Evolutionary conservation across 2,113 vertebrate species (phyloP), one percentile per base, ranked within the genome.

Genomic region (Merops nubicus): DNA sequence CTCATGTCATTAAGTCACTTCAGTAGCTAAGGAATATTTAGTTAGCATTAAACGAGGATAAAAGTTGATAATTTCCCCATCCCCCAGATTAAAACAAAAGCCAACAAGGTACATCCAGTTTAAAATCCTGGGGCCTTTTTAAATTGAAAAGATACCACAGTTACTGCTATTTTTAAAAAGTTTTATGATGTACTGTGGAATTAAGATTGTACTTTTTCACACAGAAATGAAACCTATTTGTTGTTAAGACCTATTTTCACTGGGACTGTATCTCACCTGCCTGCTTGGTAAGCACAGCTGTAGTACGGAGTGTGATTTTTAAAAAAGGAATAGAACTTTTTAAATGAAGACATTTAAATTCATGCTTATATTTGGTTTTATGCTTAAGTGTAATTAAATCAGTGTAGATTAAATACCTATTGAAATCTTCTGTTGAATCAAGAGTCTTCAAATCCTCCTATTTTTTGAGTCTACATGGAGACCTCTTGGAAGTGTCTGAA

Each of bases 1-100:
- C 84, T 94, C 85, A 76, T 93, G 92, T 95, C 97, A 95, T 97
- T 96, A 97, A 97, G 97, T 96, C 92, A 93, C 91, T 97, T 96
- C 93, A 88, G 94, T 78, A 88, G 57, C 78, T 92, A 89, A 96
- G 86, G 92, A 90, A 90, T 83, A 93, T 96, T 96, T 92, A 93
- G 85, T 92, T 91, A 95, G 94, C 81, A 91, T 78, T 69, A 69
- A 86, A 90, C 0, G 59, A 96, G 73, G 83, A 97, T 96, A 96
- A 95, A 94, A 96, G 88, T 95, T 97, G 94, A 97, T 96, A 45
- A 34, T 85, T 85, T 97, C 87, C 85, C 87, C 75, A 97, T 91
- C 89, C 84, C 75, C 69, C 15, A 64, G 64, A 81, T 92, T 88
- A 93, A 96, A 95, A 88, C 42, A 90, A 91, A 79, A 96, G 64